Base-by-base conservation (phyloP, 2,113 vertebrate species). In the Okapia johnstoni region DNA sequence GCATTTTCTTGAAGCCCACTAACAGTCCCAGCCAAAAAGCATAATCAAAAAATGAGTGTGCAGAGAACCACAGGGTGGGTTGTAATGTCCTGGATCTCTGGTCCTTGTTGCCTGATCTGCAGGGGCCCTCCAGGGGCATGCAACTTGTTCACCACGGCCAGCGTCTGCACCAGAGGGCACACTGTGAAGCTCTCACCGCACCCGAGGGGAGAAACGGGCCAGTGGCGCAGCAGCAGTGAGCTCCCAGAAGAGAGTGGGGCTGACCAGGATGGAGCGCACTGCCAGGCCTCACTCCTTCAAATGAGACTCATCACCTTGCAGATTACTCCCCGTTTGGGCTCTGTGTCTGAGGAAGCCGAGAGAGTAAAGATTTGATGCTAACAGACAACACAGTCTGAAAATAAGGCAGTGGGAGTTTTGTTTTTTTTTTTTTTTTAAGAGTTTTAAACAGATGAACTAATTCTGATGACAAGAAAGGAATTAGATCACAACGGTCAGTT, bases 361-460 rank as follows among this genome's bases (percentile, higher is more conserved):
- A 61, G 76, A 96, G 12, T 26, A 54, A 91, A 92, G 84, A 46
- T 86, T 19, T 90, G 46, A 93, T 63, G 40, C 93, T 63, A 55
- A 93, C 88, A 96, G 55, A 97, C 54, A 94, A 93, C 30, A 17
- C 2, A 10, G 46, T 81, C 43, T 90, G 81, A 81, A 90, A 77
- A 73, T 33, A 90, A 93, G 85, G 84, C 58, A 33, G 63, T 11
- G 87, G 52, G 30, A 52, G 30, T 12, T 50, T 52, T 2, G 46
- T 11, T 1, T 4, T 7, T 1, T 14, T 14, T 23, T 26, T 52
- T 52, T 43, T 40, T 77, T 3, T 6, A 17, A 83, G 60, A 63
- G 15, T 19, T 94, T 96, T 97, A 73, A 54, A 96, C 88, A 94
- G 80, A 96, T 77, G 83, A 96, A 96, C 87, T 94, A 86, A 96